Evolutionary conservation across 1,140 invertebrate species (phyloP), one percentile per base, ranked within the genome.

Genomic region (Hyles euphorbiae): DNA sequence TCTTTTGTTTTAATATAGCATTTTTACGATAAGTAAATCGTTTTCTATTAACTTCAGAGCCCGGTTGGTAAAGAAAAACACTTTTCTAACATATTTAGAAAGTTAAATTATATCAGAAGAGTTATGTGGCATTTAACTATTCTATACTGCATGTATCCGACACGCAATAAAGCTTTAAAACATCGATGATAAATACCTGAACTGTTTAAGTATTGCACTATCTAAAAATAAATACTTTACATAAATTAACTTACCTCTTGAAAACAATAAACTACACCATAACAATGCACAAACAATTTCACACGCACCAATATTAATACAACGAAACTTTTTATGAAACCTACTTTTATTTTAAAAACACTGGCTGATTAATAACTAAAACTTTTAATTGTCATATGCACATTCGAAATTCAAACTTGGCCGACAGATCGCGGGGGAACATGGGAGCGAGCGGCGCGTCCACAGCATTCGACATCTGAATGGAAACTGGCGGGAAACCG

Each of bases 401-500:
- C 43, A 57, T 61, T 53, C 44, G 49, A 46, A 55, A 34, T 56
- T 34, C 5, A 47, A 58, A 55, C 48, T 48, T 48, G 3, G 6
- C 4, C n/a, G 47, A 48, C 22, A 48, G n/a, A 48, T 48, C 47
- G 47, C 47, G 7, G 8, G 40, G 5, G 34, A 40, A 54, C 34
- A 34, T 54, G 34, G 8, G 53, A 54, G 53, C 40, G 4, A 11
- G 45, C 46, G 36, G 64, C 49, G 60, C 80, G 79, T 74, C 76
- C 61, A 40, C 65, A 70, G 61, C 69, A 75, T 72, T 68, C 77
- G 70, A 61, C 63, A 68, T 74, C 72, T 76, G 58, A 61, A 44
- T 66, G 68, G 71, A 81, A 81, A 85, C 82, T 85, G 80, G 82
- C 82, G 82, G 78, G 80, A 85, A 83, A 81, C 74, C 70, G 74